Evolutionary conservation across 1,140 invertebrate species (phyloP), one percentile per base, ranked within the genome.

Genomic region (Globodera ellingtonae): DNA sequence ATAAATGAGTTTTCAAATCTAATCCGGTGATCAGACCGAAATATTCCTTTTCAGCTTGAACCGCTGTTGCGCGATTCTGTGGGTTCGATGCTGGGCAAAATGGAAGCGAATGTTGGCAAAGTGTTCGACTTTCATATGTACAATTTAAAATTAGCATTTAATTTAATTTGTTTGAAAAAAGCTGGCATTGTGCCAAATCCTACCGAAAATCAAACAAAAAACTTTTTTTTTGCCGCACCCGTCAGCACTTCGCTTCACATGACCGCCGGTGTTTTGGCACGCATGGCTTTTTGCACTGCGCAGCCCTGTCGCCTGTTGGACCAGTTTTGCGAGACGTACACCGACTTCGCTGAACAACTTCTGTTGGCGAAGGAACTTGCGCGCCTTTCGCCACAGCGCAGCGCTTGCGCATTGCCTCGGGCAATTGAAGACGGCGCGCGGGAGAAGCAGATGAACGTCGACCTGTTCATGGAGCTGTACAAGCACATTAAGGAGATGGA

Each of bases 281-380:
- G 70, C 18, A 72, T 72, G 0, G 70, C 70, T 21, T 72, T n/a
- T 72, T 35, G 46, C n/a, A n/a, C n/a, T 8, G 70, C 8, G n/a
- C 50, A 48, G 18, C 70, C 18, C n/a, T n/a, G 18, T 10, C 6
- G 0, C 24, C 50, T n/a, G 6, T 21, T 35, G 50, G 18, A 6
- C 18, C n/a, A 72, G 50, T 72, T 72, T 72, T 21, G 46, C n/a
- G 50, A n/a, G 18, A 72, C 47, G 50, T 72, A 72, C 50, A 35
- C 50, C 18, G 50, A n/a, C 50, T 48, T 21, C 8, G 21, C 70
- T 7, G 50, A 72, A 35, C 15, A 72, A n/a, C 24, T 72, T 18
- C 7, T 72, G 47, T 8, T 72, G 50, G n/a, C n/a, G 50, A 72
- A 72, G 50, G 70, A 72, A 72, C 15, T 21, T 21, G 50, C 50